Conservation (phyloP, 2,797 vertebrate genomes). For the Trachops cirrhosus region DNA sequence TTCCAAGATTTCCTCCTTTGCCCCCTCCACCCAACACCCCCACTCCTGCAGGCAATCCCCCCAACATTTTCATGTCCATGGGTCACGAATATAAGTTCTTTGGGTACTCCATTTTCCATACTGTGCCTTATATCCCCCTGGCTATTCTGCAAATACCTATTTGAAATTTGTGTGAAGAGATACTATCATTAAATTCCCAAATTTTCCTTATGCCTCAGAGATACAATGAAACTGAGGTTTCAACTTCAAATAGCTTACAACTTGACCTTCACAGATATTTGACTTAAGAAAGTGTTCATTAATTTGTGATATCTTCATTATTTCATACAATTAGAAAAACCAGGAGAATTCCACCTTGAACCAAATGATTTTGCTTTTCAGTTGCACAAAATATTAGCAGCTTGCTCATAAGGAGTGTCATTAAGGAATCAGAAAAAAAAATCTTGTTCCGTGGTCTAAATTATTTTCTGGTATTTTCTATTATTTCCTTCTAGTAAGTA, state of each 20-base stretch:
- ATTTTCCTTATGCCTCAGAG: neutral
- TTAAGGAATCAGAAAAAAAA: neutral
- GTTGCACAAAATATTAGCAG: neutral
- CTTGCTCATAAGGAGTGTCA: neutral
- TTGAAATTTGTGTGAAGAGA: neutral
- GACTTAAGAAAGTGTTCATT: neutral
- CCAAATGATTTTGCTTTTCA: neutral
- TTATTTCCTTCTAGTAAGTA: neutral
- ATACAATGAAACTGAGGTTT: neutral
- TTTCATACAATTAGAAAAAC: neutral
- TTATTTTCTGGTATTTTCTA: neutral
- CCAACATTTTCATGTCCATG: too few species aligned
- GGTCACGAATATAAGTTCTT: too few species aligned
- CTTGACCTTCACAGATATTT: neutral
- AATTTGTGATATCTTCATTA: neutral
- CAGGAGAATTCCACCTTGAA: neutral
- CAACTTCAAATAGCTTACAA: neutral
- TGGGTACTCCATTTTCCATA: too few species aligned
- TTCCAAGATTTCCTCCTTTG: too few species aligned
- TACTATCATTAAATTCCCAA: neutral
- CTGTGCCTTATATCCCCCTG: too few species aligned
- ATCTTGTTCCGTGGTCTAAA: neutral
- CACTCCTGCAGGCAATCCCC: too few species aligned
- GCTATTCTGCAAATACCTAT: too few species aligned
- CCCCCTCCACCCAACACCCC: too few species aligned